These are phyloP conservation scores for Argyrosomus regius DNA, from an alignment of 2,797 vertebrate species.

Conservation along the genomic window DNA sequence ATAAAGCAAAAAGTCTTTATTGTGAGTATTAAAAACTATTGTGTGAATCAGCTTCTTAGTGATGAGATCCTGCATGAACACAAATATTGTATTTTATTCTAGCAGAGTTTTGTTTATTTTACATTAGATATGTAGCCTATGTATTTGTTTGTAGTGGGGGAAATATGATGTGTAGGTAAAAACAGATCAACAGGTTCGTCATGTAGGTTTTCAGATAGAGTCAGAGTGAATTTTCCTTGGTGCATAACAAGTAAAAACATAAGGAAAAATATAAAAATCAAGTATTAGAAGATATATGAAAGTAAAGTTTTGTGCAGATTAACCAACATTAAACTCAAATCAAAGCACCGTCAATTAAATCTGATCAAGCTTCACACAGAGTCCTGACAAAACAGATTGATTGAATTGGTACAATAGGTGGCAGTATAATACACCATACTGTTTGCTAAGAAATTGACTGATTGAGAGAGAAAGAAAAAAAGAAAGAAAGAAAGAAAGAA, in stretches of 20 bases:
- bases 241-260: too few relatives aligned
- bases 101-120: background rate
- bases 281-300: too few relatives aligned
- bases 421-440: background rate
- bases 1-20: background rate
- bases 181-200: too few relatives aligned
- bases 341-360: background rate
- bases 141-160: too few relatives aligned
- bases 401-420: slow-evolving; percentile 7
- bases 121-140: background rate
- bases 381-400: background rate
- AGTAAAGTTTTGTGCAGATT: too few relatives aligned
- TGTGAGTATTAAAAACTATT: background rate
- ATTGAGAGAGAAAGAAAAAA: slow-evolving; percentile 11
- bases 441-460: slow-evolving; percentile 22
- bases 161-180: too few relatives aligned
- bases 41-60: background rate
- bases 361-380: background rate
- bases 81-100: background rate
- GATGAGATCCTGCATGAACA: background rate
- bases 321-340: background rate
- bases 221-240: too few relatives aligned
- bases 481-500: slow-evolving; percentile 10
- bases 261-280: too few relatives aligned
- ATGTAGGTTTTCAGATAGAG: too few relatives aligned